Base-by-base conservation (phyloP, 2,888 invertebrate species). In the Podotricha telesiphe region DNA sequence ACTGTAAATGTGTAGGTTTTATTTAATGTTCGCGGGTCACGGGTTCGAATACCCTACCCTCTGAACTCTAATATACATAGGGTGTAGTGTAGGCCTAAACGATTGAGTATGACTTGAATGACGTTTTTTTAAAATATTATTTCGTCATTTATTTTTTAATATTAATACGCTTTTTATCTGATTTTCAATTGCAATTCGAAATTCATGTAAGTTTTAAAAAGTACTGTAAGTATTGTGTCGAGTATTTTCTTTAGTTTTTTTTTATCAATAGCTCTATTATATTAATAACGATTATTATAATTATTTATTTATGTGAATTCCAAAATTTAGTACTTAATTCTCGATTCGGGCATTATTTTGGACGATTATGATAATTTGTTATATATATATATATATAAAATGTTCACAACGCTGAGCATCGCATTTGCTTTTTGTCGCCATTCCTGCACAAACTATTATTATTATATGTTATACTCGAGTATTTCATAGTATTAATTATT, bases 401-500 rank as follows among this genome's bases (percentile, higher is more conserved):
- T 53, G 53, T 53, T 34, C 53, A 34, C 53, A 34, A n/a, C n/a
- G n/a, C n/a, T 3, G 67, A 45, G 19, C 28, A 47, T 63, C 48
- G 56, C 58, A 40, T 68, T 58, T 40, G 68, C 22, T 50, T n/a
- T n/a, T 47, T 62, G 17, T 63, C 55, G 47, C 42, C 59, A 59
- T 59, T 42, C 58, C 64, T 34, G 59, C 47, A 61, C 42, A 59
- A 50, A 51, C 47, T 55, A 37, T 37, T 53, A 34, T 17, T 34
- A 53, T n/a, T 34, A 6, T 73, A 74, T 76, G 78, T 69, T 69
- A 73, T 77, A 75, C 77, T 75, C 77, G 79, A 86, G 85, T 87
- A 86, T 86, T 87, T 83, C 79, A 80, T 85, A 87, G 87, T 87
- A 87, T 87, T 80, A 76, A 76, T 45, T 79, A n/a, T n/a, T n/a